Base-by-base conservation (phyloP, 2,888 invertebrate species). In the Lithophane semibrunnea region DNA sequence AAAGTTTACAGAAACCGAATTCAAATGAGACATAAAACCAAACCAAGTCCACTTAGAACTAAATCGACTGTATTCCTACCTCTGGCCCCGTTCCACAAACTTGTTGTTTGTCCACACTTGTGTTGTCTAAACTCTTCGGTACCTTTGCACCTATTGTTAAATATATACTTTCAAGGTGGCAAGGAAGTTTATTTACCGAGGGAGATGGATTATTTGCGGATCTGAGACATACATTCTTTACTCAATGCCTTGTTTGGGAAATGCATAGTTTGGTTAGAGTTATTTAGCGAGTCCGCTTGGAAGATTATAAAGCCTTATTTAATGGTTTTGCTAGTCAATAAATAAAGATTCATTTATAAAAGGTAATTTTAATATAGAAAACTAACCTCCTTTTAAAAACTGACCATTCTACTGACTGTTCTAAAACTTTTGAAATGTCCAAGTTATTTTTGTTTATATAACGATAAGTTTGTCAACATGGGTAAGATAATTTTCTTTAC, bases 91-190 rank as follows among this genome's bases (percentile, higher is more conserved):
- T 49, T 66, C 44, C 42, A 69, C 44, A 21, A 76, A 76, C 73
- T 74, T 70, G 24, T 47, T 75, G 76, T 86, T 80, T 74, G 52
- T 56, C 70, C 29, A 73, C 76, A 73, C 83, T 77, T 58, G 66
- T 80, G 76, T 84, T 68, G 58, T 80, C 16, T 69, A 73, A 76
- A 70, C 63, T 84, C 63, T 77, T 69, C 65, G 18, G 3, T 70
- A 73, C 71, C 73, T 86, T 86, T 77, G 69, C 69, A 61, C 52
- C 61, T 18, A 64, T 79, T 84, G 80, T 84, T 66, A 72, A 78
- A 63, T 12, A 52, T 64, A 66, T 69, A 71, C 64, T 77, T 66
- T 21, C 24, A 21, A 73, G 49, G 72, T 73, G 54, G 47, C 52
- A 24, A 70, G 63, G 13, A 58, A 76, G 76, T 84, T 84, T 84